Base-by-base conservation (phyloP, 2,113 vertebrate species). In the Hucho hucho region DNA sequence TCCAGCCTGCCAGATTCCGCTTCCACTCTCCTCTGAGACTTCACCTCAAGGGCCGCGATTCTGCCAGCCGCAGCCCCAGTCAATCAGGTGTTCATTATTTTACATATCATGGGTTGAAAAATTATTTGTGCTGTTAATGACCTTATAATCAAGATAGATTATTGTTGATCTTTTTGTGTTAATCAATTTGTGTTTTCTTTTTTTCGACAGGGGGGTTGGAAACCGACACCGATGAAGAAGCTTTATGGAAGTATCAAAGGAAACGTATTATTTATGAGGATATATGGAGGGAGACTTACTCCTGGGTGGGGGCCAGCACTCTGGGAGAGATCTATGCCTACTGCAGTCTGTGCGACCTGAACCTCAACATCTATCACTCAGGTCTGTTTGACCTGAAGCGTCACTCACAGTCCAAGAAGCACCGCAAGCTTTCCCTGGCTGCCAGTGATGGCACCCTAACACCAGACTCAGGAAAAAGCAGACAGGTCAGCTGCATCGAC, bases 271-370 rank as follows among this genome's bases (percentile, higher is more conserved):
- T 37, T 9, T 93, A 84, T 74, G 73, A 16, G 28, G 75, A 86
- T 6, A n/a, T 79, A 7, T 94, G 93, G 93, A 84, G 88, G 68
- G 73, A 75, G n/a, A 70, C 37, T 4, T 88, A 70, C 28, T 37
- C n/a, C 2, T 93, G 92, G 93, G 81, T 75, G 4, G 77, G 81
- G 4, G 70, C n/a, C 0, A 93, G 93, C 69, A 0, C 61, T n/a
- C 69, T 85, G 0, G 93, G 92, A 53, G 82, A 89, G 3, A 20
- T 72, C 0, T 87, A 78, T 22, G 89, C 89, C 14, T 89, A 83
- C 80, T 94, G 93, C 76, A 64, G 56, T n/a, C 6, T 73, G 20
- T 94, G 93, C 77, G 22, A 83, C 3, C 61, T 28, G 26, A 85
- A 89, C 75, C 56, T 94, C 0, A 76, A 7, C 24, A 80, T 89